Percentiles rank a stretch among this genome's conserved stretches.
These are phyloP conservation scores for Hydrotaea diabolus DNA, from an alignment of 2,888 invertebrate species.

Conservation along the genomic window DNA sequence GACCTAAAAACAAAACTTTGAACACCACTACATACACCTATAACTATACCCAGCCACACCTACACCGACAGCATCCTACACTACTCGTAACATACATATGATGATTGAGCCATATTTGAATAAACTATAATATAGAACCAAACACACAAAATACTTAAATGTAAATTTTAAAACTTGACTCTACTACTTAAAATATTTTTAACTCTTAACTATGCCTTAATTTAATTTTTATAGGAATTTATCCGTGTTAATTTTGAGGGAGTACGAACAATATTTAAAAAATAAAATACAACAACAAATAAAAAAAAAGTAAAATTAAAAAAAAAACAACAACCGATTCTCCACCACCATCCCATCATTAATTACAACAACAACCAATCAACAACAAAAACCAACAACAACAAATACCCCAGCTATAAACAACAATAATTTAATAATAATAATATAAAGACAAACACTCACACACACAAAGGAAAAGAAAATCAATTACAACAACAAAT, in stretches of 20 bases:
- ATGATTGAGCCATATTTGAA: slow-evolving; percentile 27
- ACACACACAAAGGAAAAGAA: slow-evolving; percentile 37
- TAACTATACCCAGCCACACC: neutral
- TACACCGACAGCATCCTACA: neutral
- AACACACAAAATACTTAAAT: slow-evolving; percentile 41
- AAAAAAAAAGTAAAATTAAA: slow-evolving; percentile 67
- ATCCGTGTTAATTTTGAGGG: slow-evolving; percentile 81
- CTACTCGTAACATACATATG: neutral
- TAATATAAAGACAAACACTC: neutral
- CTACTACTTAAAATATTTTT: slow-evolving; percentile 1
- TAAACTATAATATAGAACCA: neutral
- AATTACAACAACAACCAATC: slow-evolving; percentile 38
- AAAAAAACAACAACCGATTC: slow-evolving; percentile 50
- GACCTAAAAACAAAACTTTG: neutral
- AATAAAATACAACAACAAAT: slow-evolving; percentile 69
- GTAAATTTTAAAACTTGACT: slow-evolving; percentile 37
- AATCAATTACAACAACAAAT: slow-evolving; percentile 30
- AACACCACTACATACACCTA: neutral
- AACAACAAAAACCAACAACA: slow-evolving; percentile 40
- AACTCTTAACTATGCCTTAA: neutral
- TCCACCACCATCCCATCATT: slow-evolving; percentile 66
- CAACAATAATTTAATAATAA: slow-evolving; percentile 54
- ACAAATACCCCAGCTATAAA: slow-evolving; percentile 69
- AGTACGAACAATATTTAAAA: slow-evolving; percentile 71
- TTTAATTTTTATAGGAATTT: slow-evolving; percentile 79